Evolutionary conservation across 2,888 invertebrate genomes (phyloP), one percentile per base, ranked within the genome.

Genomic region (Eupithecia dodoneata): DNA sequence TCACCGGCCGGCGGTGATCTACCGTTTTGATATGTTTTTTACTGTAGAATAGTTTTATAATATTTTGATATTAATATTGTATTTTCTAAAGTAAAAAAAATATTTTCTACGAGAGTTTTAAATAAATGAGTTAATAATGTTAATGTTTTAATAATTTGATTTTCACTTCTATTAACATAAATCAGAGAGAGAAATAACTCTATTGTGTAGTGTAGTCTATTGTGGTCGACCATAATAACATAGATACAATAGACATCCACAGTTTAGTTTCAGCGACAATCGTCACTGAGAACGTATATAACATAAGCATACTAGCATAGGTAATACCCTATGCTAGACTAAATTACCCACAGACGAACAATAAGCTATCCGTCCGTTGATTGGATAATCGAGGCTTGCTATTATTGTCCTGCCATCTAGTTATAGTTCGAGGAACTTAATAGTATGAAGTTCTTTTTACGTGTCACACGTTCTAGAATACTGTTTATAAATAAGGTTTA

Each of bases 311-410:
- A 30, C 30, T 30, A 10, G 4, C n/a, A n/a, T 59, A n/a, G 52
- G 12, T 4, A 6, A 59, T 10, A 7, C 44, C 44, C 67, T 44
- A 4, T 44, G 44, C 18, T 18, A 30, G 42, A 45, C n/a, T 67
- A 13, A 67, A 67, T 67, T 67, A n/a, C 67, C 67, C n/a, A 67
- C 45, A 67, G 44, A 67, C 44, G 45, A 30, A 45, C 67, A 67
- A n/a, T 44, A 9, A 67, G 9, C 67, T 67, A 67, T 67, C 44
- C 4, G 15, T 42, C 3, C 67, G 67, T 67, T 67, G 67, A 67
- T 67, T 67, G 67, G 67, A n/a, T 18, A 44, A 45, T 67, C n/a
- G n/a, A 67, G 44, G 67, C 44, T 67, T 67, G 15, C 67, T 67
- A 45, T 67, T 67, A 45, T 67, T 67, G 67, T 67, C 18, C 44